phyloP scores from a whole-genome alignment of 1,140 invertebrate genomes.

The Maconellicoccus hirsutus region DNA sequence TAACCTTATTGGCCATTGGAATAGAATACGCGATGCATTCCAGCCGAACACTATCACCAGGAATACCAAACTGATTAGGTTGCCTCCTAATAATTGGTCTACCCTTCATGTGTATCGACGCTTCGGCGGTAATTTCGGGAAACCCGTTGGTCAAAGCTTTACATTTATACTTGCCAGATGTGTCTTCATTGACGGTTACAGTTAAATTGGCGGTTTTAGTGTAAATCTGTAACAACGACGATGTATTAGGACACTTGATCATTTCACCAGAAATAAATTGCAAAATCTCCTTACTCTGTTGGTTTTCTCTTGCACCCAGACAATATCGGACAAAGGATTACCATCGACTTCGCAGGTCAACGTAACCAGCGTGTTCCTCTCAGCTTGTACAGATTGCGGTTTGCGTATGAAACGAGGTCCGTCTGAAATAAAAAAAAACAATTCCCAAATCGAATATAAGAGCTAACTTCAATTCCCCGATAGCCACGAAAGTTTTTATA shows the following conservation, averaged over 20 bases:
- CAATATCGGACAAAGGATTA: constrained; percentile 74
- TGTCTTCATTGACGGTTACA: constrained; percentile 56
- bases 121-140: constrained; percentile 67
- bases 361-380: constrained; percentile 60
- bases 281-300: constrained; percentile 36
- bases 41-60: constrained; percentile 65
- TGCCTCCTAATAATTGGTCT: constrained; percentile 75
- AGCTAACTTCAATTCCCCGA: too few relatives aligned
- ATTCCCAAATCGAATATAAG: too few relatives aligned
- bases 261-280: too few relatives aligned
- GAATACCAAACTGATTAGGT: constrained; percentile 67
- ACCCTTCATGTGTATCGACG: constrained; percentile 68
- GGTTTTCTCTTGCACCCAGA: constrained; percentile 65
- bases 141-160: constrained; percentile 72
- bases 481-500: neutral
- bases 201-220: constrained; percentile 57
- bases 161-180: constrained; percentile 75
- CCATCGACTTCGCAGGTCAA: constrained; percentile 81
- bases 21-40: constrained; percentile 81
- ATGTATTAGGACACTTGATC: too few relatives aligned
- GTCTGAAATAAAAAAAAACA: constrained; percentile 43
- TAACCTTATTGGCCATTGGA: constrained; percentile 69
- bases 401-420: constrained; percentile 68
- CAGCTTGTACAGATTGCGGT: constrained; percentile 66
- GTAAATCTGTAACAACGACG: constrained; percentile 43